Evolutionary conservation across 1,140 invertebrate species (phyloP), one percentile per base, ranked within the genome.

Genomic region (Cotesia glomerata): DNA sequence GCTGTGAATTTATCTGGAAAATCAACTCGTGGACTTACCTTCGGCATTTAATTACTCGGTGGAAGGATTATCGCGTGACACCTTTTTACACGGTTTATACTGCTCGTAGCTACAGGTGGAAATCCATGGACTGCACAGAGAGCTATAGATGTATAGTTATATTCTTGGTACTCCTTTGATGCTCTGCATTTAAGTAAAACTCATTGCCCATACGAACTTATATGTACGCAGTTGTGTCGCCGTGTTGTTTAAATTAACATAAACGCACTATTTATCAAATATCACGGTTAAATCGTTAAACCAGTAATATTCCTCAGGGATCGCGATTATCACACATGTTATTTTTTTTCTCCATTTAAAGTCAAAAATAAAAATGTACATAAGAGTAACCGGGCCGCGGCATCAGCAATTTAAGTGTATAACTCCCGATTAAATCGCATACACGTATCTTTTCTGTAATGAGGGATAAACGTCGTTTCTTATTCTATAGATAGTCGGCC

Each of bases 231-330:
- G 26, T 45, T 45, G 39, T 45, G 39, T 45, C 39, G 39, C 39
- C 39, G 11, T 58, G 56, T 45, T 69, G 34, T 36, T 68, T 77
- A 75, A 82, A 84, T 83, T 81, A 79, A 82, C 79, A 84, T 81
- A 78, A 81, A 83, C 80, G 78, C 76, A 73, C 74, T 72, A 80
- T 80, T 81, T 82, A 81, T 81, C 80, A 76, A 76, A 73, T 76
- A 76, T 75, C 79, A 75, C 76, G 74, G 8, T 7, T 14, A 56
- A 16, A 56, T 56, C n/a, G 52, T 56, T 13, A 56, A 45, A 2
- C 5, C 39, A 11, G 5, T 45, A 45, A 45, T 45, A 45, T 45
- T 45, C 39, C 39, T 9, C 39, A 45, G 39, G 39, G 39, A 45
- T 8, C 11, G 39, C 5, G 39, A 45, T 45, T 45, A 45, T 45